phyloP scores from a whole-genome alignment of 2,113 vertebrate genomes.

The Elgaria multicarinata region DNA sequence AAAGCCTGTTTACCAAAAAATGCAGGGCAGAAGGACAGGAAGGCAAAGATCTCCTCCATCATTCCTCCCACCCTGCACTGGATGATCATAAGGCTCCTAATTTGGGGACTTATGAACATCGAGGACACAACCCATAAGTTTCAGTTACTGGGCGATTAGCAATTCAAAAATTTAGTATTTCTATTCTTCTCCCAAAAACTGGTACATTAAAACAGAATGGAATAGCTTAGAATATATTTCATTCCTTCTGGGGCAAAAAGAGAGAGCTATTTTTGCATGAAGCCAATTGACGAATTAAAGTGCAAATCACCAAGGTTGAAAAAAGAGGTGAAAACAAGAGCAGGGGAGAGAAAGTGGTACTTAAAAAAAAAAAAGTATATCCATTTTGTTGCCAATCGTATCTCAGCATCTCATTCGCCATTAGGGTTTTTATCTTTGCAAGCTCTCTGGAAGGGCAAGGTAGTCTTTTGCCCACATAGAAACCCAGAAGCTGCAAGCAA shows the following conservation, averaged over 20 bases:
- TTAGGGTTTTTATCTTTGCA: not conserved
- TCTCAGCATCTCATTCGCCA: not conserved
- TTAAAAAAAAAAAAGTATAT: no score
- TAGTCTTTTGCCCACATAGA: not conserved
- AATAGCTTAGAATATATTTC: not conserved
- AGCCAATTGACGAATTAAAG: not conserved
- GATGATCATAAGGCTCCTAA: no score
- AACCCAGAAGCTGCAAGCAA: not conserved
- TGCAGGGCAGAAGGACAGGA: no score
- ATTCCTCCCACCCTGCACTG: no score
- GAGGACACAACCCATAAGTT: no score
- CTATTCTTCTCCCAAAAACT: not conserved
- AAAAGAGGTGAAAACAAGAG: not conserved
- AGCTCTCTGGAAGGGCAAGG: not conserved
- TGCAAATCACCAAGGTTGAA: not conserved
- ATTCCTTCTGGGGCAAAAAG: not conserved
- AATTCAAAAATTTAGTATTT: not conserved
- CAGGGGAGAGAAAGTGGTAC: not conserved
- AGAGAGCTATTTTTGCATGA: not conserved
- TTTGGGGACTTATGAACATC: no score
- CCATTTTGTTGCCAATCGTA: not conserved
- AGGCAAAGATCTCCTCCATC: no score
- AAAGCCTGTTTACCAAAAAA: no score
- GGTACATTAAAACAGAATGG: not conserved
- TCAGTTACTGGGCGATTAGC: not conserved